These are phyloP conservation scores for Nipponacmea schrenckii DNA, from an alignment of 2,888 invertebrate genomes.

Conservation along the genomic window DNA sequence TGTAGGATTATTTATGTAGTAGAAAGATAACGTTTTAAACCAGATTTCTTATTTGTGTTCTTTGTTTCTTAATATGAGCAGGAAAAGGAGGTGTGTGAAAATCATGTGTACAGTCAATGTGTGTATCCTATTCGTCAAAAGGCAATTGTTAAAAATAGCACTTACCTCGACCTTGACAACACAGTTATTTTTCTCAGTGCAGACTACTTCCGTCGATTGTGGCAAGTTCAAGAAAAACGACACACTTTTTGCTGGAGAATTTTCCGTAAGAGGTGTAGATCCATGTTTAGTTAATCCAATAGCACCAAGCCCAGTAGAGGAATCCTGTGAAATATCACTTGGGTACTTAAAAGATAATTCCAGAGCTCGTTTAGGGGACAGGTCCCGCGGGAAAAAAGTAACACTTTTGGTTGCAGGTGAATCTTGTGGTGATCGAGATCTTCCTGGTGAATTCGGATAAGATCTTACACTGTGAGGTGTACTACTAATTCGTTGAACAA, in stretches of 20 bases:
- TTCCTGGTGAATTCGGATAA: not conserved
- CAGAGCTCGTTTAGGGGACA: not conserved
- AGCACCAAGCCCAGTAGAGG: not conserved
- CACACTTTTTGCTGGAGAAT: constrained; percentile 17
- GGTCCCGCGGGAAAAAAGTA: not conserved
- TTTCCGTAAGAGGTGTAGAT: constrained; percentile 4
- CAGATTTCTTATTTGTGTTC: too few relatives aligned
- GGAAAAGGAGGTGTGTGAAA: too few relatives aligned
- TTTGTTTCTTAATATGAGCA: too few relatives aligned
- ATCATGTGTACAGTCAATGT: too few relatives aligned
- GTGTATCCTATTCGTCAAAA: too few relatives aligned
- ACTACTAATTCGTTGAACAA: not conserved
- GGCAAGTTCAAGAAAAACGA: constrained; percentile 14
- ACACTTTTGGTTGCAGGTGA: not conserved
- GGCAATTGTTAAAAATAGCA: not conserved
- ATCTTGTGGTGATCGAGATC: not conserved
- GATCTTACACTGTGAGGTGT: not conserved
- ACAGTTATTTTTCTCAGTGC: not conserved
- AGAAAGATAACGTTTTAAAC: too few relatives aligned
- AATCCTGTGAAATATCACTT: constrained; percentile 13
- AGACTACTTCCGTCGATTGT: not conserved
- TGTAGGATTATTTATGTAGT: too few relatives aligned
- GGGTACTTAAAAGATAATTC: constrained; percentile 11
- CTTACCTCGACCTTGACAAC: not conserved
- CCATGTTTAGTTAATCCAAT: not conserved